A percentile compares a stretch with the other conserved stretches of the same genome.
phyloP scores from a whole-genome alignment of 2,797 vertebrate species.

The Tauraco hartlaubi region DNA sequence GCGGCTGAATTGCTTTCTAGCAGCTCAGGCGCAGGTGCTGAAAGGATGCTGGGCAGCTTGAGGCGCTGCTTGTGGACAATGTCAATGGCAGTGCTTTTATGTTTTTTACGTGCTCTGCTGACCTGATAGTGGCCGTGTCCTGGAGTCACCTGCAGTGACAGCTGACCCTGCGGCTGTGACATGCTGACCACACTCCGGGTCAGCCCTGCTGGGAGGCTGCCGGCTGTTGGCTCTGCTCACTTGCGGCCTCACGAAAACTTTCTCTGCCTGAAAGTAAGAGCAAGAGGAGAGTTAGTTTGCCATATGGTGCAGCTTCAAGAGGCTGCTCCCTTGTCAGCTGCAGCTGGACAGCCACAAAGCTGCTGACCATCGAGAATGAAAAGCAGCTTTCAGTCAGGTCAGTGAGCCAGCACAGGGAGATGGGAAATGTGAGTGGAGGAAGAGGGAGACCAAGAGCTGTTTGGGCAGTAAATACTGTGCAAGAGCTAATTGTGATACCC shows the following conservation, averaged over 20 bases:
- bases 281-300: background rate
- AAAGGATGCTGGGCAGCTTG: background rate
- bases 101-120: background rate
- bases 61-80: background rate
- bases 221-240: background rate
- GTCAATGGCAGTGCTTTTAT: background rate
- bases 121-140: background rate
- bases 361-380: background rate
- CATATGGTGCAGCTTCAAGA: background rate
- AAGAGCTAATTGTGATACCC: background rate
- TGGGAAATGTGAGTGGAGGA: background rate
- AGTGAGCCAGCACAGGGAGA: background rate
- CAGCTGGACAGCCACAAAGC: background rate
- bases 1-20: fast-evolving
- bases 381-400: background rate
- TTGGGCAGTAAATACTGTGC: background rate
- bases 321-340: background rate
- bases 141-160: background rate
- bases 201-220: background rate
- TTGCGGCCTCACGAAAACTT: background rate
- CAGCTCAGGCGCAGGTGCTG: background rate
- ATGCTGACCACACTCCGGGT: fast-evolving
- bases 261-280: background rate
- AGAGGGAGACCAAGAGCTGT: background rate
- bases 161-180: background rate